A percentile compares a stretch with the other conserved stretches of the same genome.
Evolutionary conservation across 2,113 vertebrate genomes (phyloP).

Genomic region (Tenebrosternarchus preto): DNA sequence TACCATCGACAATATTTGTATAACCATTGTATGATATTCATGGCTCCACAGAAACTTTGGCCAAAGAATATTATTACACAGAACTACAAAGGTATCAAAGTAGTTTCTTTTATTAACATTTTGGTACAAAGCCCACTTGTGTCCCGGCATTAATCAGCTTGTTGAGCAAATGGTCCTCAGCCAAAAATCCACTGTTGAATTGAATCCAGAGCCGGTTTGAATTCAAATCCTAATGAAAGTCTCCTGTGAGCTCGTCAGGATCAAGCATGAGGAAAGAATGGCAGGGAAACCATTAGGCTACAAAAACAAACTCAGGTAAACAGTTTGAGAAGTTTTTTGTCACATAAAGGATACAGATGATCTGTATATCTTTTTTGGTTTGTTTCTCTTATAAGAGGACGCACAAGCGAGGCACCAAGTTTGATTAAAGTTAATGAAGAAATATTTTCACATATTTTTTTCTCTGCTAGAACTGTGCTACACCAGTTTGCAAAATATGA

Average conservation of each 20-base stretch:
- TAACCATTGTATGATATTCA: not conserved
- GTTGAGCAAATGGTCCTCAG: conserved; percentile 26
- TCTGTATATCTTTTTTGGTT: too few species aligned
- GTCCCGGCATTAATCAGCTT: conserved; percentile 48
- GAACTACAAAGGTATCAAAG: not conserved
- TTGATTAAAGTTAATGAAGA: not conserved
- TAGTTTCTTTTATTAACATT: conserved; percentile 8
- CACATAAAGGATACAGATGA: too few species aligned
- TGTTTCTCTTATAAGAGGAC: not conserved
- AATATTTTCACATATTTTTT: not conserved
- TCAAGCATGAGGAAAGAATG: conserved; percentile 3
- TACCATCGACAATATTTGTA: too few species aligned
- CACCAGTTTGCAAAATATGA: too few species aligned
- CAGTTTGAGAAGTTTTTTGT: too few species aligned
- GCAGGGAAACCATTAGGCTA: too few species aligned
- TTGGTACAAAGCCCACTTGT: not conserved
- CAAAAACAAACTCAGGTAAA: too few species aligned
- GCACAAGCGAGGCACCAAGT: not conserved
- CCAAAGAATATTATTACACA: not conserved
- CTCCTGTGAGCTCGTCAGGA: conserved; percentile 25
- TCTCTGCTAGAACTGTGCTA: too few species aligned
- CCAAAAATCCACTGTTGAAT: conserved; percentile 34
- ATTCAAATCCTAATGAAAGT: conserved; percentile 56
- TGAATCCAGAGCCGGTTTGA: conserved; percentile 41
- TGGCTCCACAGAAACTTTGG: not conserved